phyloP scores from a whole-genome alignment of 2,797 vertebrate species.

The Corythornis leucogaster region DNA sequence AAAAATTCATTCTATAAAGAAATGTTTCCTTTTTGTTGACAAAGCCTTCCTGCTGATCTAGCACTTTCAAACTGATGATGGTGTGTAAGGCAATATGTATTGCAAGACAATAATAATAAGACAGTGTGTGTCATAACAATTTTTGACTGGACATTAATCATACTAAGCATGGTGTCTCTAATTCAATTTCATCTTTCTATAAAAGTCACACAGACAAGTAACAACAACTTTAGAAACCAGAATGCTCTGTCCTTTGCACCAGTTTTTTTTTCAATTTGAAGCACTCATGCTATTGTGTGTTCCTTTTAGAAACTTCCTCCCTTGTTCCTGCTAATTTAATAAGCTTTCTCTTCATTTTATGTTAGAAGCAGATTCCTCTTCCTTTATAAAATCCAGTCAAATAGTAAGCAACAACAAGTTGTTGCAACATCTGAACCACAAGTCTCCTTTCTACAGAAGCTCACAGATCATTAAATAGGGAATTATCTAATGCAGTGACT shows the following conservation, averaged over 20 bases:
- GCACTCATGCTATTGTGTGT: neutral
- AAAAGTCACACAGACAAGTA: neutral
- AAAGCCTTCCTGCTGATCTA: neutral
- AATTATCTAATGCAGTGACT: neutral
- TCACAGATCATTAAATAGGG: neutral
- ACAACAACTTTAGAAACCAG: neutral
- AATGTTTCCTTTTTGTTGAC: neutral
- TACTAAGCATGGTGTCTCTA: neutral
- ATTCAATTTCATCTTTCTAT: neutral
- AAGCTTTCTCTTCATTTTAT: neutral
- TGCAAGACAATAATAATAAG: neutral
- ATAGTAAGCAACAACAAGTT: neutral
- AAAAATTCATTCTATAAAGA: neutral
- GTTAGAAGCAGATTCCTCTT: neutral
- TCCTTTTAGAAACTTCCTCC: neutral
- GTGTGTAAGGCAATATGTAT: neutral
- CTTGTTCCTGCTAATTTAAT: neutral
- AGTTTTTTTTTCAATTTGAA: neutral
- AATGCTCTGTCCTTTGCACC: neutral
- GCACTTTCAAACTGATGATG: neutral
- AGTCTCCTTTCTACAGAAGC: neutral
- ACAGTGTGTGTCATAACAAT: neutral
- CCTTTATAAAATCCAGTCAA: neutral
- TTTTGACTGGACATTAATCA: neutral
- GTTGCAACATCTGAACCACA: neutral